A percentile compares a stretch with the other conserved stretches of the same genome.
Conservation (phyloP, 2,113 vertebrate species). For the Taxidea taxus region DNA sequence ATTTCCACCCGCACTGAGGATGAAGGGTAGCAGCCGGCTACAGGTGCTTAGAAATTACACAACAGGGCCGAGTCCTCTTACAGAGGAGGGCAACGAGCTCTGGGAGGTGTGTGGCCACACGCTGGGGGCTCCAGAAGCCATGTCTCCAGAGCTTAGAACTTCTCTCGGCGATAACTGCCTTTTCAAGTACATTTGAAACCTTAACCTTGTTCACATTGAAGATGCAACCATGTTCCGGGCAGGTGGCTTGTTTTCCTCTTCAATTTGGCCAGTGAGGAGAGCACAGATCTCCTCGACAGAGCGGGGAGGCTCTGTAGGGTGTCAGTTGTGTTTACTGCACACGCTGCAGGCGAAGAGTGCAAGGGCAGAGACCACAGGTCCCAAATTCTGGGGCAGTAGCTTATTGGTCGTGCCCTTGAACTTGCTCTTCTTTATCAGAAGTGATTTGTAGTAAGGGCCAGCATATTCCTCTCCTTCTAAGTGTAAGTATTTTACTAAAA, state of each 20-base stretch:
- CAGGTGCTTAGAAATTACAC: not conserved
- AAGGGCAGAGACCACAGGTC: not conserved
- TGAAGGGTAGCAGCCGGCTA: not conserved
- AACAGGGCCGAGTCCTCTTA: not conserved
- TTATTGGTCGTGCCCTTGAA: not conserved
- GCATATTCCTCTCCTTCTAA: not conserved
- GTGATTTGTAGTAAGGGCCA: not conserved
- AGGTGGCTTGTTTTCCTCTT: not conserved
- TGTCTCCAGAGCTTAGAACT: not conserved
- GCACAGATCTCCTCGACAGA: not conserved
- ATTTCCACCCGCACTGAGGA: not conserved
- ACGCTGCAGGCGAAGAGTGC: fast-evolving
- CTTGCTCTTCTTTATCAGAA: not conserved
- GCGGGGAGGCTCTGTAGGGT: not conserved
- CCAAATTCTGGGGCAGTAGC: not conserved
- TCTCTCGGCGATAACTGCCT: not conserved
- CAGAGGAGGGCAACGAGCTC: not conserved
- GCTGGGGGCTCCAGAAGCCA: not conserved
- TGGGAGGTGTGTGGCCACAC: fast-evolving
- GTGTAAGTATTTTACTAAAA: not conserved
- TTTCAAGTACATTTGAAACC: not conserved
- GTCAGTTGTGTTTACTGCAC: not conserved
- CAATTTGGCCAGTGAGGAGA: not conserved
- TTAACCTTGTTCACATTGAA: not conserved
- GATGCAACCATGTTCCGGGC: not conserved